Evolutionary conservation across 2,888 invertebrate genomes (phyloP), one percentile per base, ranked within the genome.

Genomic region (Malthinus flaveolus): DNA sequence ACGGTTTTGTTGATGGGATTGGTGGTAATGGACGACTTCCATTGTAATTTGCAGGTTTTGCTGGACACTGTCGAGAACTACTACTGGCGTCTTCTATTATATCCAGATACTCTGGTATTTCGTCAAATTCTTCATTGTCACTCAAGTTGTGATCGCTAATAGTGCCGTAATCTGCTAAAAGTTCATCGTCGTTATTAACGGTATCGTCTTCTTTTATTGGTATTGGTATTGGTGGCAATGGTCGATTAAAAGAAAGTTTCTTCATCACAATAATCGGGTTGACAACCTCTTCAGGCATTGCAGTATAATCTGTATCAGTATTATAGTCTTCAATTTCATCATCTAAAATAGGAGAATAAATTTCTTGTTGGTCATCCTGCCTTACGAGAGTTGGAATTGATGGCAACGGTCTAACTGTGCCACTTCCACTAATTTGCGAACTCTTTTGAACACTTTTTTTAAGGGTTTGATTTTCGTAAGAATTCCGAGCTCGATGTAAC

Each of bases 71-170:
- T 23, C 3, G 23, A 23, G 23, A 23, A 23, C 3, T 23, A 23
- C 5, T 23, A 23, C n/a, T n/a, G n/a, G n/a, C 49, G 2, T 58
- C 53, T 49, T 53, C 49, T n/a, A n/a, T n/a, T n/a, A n/a, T n/a
- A n/a, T n/a, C n/a, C n/a, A n/a, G n/a, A n/a, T n/a, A n/a, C n/a
- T 23, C 39, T 37, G 39, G n/a, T 4, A 23, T 23, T n/a, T 48
- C 32, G 10, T 35, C 10, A 4, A 23, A n/a, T n/a, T n/a, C 23
- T 3, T 23, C 5, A 5, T 23, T 23, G 23, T 23, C 23, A 5
- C 5, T 23, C 23, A 23, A 23, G 23, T 23, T 23, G 23, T 23
- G 2, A 13, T 31, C 47, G 15, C 6, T 39, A 46, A 52, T 52
- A 9, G 46, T 47, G 7, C 31, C 39, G 7, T 50, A 37, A 8